Evolutionary conservation across 2,113 vertebrate genomes (phyloP).

Genomic region (Heterotis niloticus): DNA sequence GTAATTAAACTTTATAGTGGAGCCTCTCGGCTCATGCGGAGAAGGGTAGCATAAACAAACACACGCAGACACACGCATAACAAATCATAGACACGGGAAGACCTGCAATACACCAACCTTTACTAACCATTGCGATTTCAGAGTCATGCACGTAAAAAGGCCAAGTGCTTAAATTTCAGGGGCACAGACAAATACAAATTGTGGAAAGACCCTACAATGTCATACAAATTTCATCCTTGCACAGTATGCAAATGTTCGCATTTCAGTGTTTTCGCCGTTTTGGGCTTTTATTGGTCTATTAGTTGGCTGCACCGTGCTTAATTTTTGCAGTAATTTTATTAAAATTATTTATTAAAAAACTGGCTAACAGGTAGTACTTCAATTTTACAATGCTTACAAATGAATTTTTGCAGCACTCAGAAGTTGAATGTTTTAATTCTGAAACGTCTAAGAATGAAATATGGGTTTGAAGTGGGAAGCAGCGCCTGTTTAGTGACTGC

Average conservation of each 20-base stretch:
- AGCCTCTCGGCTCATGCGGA: slow-evolving; percentile 53
- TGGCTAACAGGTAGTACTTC: background rate
- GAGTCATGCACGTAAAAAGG: slow-evolving; percentile 47
- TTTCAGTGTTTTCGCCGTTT: too few relatives aligned
- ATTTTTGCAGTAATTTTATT: too few relatives aligned
- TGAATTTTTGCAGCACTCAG: too few relatives aligned
- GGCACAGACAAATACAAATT: slow-evolving; percentile 6
- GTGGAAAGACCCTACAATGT: too few relatives aligned
- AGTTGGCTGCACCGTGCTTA: too few relatives aligned
- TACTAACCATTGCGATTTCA: slow-evolving; percentile 39
- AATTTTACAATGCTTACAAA: too few relatives aligned
- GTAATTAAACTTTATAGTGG: slow-evolving; percentile 73
- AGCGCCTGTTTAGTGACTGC: too few relatives aligned
- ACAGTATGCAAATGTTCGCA: background rate
- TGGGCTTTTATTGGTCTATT: too few relatives aligned
- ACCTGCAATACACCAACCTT: slow-evolving; percentile 41
- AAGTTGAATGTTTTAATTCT: background rate
- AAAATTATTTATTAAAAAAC: background rate
- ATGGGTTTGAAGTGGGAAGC: too few relatives aligned
- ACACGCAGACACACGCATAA: slow-evolving; percentile 14
- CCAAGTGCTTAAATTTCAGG: background rate
- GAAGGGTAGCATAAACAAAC: slow-evolving; percentile 42
- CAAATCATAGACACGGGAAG: background rate
- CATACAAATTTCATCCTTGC: too few relatives aligned
- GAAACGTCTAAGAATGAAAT: background rate